These are phyloP conservation scores for Molorchus minor DNA, from an alignment of 2,888 invertebrate species.

Conservation along the genomic window DNA sequence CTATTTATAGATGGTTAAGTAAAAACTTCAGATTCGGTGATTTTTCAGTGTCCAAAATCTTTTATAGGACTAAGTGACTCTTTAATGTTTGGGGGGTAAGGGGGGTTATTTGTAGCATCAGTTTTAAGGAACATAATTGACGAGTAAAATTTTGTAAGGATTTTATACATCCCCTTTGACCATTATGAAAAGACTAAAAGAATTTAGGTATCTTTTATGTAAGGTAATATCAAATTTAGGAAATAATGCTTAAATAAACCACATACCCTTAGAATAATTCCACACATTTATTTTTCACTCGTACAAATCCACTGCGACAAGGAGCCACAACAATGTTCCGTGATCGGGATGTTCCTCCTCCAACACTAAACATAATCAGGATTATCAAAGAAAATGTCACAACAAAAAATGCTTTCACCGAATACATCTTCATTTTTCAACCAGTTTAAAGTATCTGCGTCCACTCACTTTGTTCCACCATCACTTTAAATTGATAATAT, in stretches of 20 bases:
- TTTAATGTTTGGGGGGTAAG: no score
- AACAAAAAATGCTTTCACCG: not conserved
- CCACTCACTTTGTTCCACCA: not conserved
- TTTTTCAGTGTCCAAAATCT: no score
- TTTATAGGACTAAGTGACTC: no score
- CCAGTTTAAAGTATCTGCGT: not conserved
- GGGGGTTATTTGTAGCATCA: no score
- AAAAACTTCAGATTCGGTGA: no score
- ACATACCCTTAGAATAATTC: slow-evolving; percentile 6
- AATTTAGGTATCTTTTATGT: no score
- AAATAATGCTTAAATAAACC: no score
- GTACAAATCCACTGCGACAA: slow-evolving; percentile 4
- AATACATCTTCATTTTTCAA: slow-evolving; percentile 2
- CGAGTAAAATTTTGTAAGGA: not conserved
- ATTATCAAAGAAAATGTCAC: not conserved
- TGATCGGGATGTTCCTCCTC: not conserved
- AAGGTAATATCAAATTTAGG: no score
- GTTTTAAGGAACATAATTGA: not conserved
- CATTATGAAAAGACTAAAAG: no score
- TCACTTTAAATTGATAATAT: not conserved
- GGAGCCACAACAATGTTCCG: slow-evolving; percentile 4
- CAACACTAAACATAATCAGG: not conserved
- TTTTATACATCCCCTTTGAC: no score
- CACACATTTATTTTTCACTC: slow-evolving; percentile 10
- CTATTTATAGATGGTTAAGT: no score